phyloP scores from a whole-genome alignment of 1,140 invertebrate genomes.

The Papilio machaon region DNA sequence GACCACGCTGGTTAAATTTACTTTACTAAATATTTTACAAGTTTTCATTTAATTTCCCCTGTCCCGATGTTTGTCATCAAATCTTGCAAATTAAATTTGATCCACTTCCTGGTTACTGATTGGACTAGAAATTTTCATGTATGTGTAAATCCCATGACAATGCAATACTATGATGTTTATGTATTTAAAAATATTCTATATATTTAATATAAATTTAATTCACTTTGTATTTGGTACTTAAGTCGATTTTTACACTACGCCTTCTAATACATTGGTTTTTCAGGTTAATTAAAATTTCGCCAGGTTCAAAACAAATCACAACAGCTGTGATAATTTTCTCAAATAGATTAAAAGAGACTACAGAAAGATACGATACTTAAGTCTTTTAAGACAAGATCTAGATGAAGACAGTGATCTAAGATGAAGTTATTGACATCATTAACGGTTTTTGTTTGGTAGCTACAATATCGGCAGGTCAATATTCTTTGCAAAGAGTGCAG shows the following conservation, averaged over 20 bases:
- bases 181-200: too few relatives aligned
- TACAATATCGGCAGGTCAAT: constrained; percentile 35
- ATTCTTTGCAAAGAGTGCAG: constrained; percentile 36
- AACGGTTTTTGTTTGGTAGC: constrained; percentile 15
- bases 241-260: too few relatives aligned
- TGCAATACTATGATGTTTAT: too few relatives aligned
- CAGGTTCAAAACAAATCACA: neutral
- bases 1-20: neutral
- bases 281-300: neutral
- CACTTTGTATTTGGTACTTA: too few relatives aligned
- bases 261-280: too few relatives aligned
- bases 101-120: too few relatives aligned
- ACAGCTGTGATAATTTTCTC: neutral
- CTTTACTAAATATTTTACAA: neutral
- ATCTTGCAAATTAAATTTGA: too few relatives aligned
- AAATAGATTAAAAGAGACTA: neutral
- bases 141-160: too few relatives aligned
- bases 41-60: too few relatives aligned
- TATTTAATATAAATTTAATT: too few relatives aligned
- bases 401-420: neutral
- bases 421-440: constrained; percentile 10
- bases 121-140: too few relatives aligned
- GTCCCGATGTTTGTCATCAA: too few relatives aligned
- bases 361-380: neutral
- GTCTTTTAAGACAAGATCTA: neutral